A percentile compares a stretch with the other conserved stretches of the same genome.
Evolutionary conservation across 2,888 invertebrate species (phyloP).

Genomic region (Phragmatobia fuliginosa): DNA sequence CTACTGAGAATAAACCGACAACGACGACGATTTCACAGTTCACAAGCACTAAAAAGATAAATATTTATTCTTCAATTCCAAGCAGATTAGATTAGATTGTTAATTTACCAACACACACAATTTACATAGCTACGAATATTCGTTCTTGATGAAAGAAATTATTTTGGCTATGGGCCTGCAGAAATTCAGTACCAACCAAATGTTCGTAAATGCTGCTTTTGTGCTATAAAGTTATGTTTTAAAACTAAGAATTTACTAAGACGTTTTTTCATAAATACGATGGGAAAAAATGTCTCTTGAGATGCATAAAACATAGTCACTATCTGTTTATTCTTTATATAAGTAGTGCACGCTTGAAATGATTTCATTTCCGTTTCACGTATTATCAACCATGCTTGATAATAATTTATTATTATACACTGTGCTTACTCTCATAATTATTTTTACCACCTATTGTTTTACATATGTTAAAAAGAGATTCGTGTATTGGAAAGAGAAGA

Average conservation of each 20-base stretch:
- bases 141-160: too few species aligned
- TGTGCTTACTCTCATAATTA: neutral
- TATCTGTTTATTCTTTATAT: neutral
- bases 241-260: neutral
- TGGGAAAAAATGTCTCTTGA: neutral
- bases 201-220: neutral
- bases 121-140: neutral
- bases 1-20: too few species aligned
- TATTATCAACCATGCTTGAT: conserved; percentile 4
- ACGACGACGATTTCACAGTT: neutral
- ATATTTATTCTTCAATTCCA: neutral
- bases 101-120: neutral
- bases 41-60: neutral
- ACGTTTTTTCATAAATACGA: neutral
- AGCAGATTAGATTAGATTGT: neutral
- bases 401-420: neutral
- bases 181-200: neutral
- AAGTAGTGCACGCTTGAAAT: conserved; percentile 1
- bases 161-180: neutral
- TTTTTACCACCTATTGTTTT: conserved; percentile 35
- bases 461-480: neutral
- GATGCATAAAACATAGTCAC: neutral
- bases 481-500: conserved; percentile 17
- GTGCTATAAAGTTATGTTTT: neutral
- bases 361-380: neutral